Evolutionary conservation across 2,888 invertebrate species (phyloP).

Genomic region (Chaetoderma sp.): DNA sequence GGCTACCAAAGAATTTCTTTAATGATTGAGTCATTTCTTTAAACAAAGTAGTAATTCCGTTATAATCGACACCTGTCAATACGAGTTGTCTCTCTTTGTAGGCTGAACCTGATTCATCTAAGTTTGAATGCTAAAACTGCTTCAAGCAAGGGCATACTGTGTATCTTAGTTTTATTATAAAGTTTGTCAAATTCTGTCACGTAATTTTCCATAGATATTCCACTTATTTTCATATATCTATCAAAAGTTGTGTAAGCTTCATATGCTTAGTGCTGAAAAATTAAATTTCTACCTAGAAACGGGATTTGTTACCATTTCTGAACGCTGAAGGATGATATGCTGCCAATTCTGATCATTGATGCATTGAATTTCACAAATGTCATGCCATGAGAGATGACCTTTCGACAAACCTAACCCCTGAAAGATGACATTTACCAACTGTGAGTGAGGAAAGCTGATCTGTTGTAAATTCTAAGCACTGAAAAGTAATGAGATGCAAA

Average conservation of each 20-base stretch:
- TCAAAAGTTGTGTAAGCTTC: constrained; percentile 32
- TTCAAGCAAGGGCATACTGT: constrained; percentile 25
- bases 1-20: not conserved
- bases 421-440: too few relatives aligned
- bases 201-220: constrained; percentile 23
- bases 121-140: constrained; percentile 28
- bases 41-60: not conserved
- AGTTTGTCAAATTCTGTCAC: constrained; percentile 27
- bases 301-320: too few relatives aligned
- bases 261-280: too few relatives aligned
- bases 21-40: not conserved
- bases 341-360: too few relatives aligned
- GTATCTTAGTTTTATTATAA: constrained; percentile 16
- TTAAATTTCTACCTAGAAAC: too few relatives aligned
- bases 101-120: not conserved
- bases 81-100: constrained; percentile 9
- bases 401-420: too few relatives aligned
- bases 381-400: too few relatives aligned
- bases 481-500: too few relatives aligned
- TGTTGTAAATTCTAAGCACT: too few relatives aligned
- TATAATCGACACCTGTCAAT: constrained; percentile 9
- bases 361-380: too few relatives aligned
- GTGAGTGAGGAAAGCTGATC: too few relatives aligned
- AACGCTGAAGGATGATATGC: too few relatives aligned
- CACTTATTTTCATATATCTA: constrained; percentile 11